Evolutionary conservation across 2,888 invertebrate species (phyloP).

Genomic region (Ophioninae sp.): DNA sequence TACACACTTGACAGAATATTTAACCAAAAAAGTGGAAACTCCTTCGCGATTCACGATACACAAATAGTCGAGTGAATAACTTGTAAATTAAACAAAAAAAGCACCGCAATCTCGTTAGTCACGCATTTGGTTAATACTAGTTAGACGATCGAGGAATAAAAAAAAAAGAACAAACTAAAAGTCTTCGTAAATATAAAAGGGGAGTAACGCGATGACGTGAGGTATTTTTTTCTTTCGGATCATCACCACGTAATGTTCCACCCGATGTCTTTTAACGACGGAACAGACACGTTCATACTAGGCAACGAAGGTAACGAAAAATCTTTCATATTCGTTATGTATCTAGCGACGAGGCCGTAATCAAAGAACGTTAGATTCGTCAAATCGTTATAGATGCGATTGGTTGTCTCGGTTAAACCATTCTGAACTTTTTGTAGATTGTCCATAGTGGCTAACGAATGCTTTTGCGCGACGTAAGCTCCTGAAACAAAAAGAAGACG

Average conservation of each 20-base stretch:
- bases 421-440: conserved; percentile 76
- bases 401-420: conserved; percentile 75
- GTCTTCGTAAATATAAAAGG: conserved; percentile 51
- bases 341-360: conserved; percentile 73
- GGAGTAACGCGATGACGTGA: conserved; percentile 31
- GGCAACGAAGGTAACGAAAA: conserved; percentile 70
- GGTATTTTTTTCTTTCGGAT: conserved; percentile 13
- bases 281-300: conserved; percentile 74
- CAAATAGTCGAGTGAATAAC: conserved; percentile 24
- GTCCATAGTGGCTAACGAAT: conserved; percentile 77
- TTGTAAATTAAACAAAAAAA: conserved; percentile 20
- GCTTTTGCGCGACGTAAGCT: conserved; percentile 77
- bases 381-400: conserved; percentile 74
- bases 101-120: conserved; percentile 52
- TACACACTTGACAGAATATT: neutral
- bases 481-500: conserved; percentile 80
- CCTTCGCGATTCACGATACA: neutral
- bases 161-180: conserved; percentile 44
- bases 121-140: conserved; percentile 51
- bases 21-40: neutral
- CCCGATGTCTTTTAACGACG: conserved; percentile 72
- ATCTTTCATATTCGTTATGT: conserved; percentile 72
- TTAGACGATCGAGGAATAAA: conserved; percentile 41
- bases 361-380: conserved; percentile 70
- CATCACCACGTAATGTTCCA: conserved; percentile 73